Evolutionary conservation across 2,888 invertebrate species (phyloP).

Genomic region (Leptothorax acervorum): DNA sequence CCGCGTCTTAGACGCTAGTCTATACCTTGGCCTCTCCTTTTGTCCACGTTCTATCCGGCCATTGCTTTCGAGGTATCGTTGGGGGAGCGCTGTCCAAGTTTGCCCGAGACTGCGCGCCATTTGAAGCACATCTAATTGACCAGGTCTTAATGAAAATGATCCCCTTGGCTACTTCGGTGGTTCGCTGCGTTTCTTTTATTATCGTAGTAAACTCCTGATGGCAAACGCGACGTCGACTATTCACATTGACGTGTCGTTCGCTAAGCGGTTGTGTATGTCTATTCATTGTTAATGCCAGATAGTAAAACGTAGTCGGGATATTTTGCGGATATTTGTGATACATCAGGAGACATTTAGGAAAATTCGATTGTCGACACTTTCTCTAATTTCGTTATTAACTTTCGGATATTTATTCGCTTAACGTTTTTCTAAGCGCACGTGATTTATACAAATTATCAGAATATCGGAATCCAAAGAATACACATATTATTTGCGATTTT

Average conservation of each 20-base stretch:
- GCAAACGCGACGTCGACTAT: conserved; percentile 46
- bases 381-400: not conserved
- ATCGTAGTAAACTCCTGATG: conserved; percentile 35
- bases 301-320: not conserved
- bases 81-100: conserved; percentile 67
- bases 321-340: not conserved
- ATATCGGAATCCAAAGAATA: not conserved
- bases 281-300: not conserved
- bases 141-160: conserved; percentile 79
- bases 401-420: not conserved
- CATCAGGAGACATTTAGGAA: not conserved
- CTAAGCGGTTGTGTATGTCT: conserved; percentile 10
- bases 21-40: conserved; percentile 58
- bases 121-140: conserved; percentile 78
- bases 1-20: conserved; percentile 24
- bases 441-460: not conserved
- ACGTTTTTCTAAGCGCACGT: not conserved
- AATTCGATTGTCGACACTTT: not conserved
- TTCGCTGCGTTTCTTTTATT: conserved; percentile 52
- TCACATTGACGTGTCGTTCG: conserved; percentile 46
- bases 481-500: no score
- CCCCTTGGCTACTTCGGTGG: conserved; percentile 53
- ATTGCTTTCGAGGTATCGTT: conserved; percentile 65
- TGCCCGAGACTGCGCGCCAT: conserved; percentile 73
- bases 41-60: conserved; percentile 61